phyloP scores from a whole-genome alignment of 2,797 vertebrate species.

The Sebastiscus tertius region DNA sequence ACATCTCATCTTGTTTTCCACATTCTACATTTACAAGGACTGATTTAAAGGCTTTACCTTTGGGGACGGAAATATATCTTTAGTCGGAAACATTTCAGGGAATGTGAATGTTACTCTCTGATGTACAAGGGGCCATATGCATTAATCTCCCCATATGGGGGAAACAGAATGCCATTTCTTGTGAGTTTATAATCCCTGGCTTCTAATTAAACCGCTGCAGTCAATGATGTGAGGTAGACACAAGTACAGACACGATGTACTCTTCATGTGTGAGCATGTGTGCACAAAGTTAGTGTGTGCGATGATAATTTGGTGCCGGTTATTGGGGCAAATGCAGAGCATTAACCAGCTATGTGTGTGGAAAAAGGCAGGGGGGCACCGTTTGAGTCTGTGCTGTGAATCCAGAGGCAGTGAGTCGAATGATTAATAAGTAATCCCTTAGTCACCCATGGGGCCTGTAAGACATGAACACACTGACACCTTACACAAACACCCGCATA shows the following conservation, averaged over 20 bases:
- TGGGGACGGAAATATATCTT: constrained; percentile 39
- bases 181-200: constrained; percentile 66
- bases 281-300: background rate
- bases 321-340: constrained; percentile 40
- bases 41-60: constrained; percentile 48
- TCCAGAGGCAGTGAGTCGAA: constrained; percentile 74
- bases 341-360: constrained; percentile 43
- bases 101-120: constrained; percentile 41
- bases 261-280: constrained; percentile 13
- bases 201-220: constrained; percentile 71
- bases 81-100: constrained; percentile 23
- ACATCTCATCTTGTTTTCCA: constrained; percentile 32
- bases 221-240: constrained; percentile 37
- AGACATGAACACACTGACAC: constrained; percentile 50
- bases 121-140: constrained; percentile 37
- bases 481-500: constrained; percentile 33
- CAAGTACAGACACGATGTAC: background rate
- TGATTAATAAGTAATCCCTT: constrained; percentile 80
- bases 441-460: constrained; percentile 53
- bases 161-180: constrained; percentile 58
- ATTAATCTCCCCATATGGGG: constrained; percentile 50
- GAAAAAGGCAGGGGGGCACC: constrained; percentile 42
- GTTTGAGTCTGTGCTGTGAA: constrained; percentile 40
- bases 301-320: constrained; percentile 20
- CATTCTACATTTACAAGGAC: constrained; percentile 29